phyloP scores from a whole-genome alignment of 1,140 invertebrate species.

The Nephila pilipes region DNA sequence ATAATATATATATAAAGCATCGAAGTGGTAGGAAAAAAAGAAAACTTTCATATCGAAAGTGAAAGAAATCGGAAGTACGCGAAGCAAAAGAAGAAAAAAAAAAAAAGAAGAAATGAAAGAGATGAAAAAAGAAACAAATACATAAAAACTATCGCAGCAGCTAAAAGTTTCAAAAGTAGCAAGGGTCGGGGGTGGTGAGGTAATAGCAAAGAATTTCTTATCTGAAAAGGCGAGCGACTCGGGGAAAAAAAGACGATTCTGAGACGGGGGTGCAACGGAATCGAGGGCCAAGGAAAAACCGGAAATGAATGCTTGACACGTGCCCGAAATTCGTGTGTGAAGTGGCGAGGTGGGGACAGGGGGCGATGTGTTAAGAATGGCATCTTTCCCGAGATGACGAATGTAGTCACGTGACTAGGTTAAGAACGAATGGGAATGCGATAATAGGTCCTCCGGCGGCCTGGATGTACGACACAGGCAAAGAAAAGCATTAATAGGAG shows the following conservation, averaged over 20 bases:
- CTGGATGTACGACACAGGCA: background rate
- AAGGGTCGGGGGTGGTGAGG: constrained; percentile 1
- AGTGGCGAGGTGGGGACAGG: background rate
- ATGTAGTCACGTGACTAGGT: constrained; percentile 63
- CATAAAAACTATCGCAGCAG: constrained; percentile 14
- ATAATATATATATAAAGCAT: background rate
- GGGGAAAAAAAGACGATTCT: background rate
- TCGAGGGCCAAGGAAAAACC: constrained; percentile 51
- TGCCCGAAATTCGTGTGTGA: constrained; percentile 64
- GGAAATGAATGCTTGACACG: constrained; percentile 76
- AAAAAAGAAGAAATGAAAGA: constrained; percentile 2
- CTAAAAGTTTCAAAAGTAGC: constrained; percentile 68
- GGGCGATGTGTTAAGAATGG: constrained; percentile 47
- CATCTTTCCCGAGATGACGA: constrained; percentile 63
- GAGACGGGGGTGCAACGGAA: constrained; percentile 25
- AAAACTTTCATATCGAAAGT: constrained; percentile 58
- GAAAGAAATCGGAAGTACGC: constrained; percentile 65
- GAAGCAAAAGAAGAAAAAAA: constrained; percentile 1
- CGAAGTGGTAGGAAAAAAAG: background rate
- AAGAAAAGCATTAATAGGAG: constrained; percentile 37
- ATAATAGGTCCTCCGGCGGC: constrained; percentile 60
- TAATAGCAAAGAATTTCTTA: constrained; percentile 69
- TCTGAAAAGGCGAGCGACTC: constrained; percentile 4
- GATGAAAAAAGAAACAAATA: constrained; percentile 31
- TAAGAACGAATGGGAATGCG: constrained; percentile 66